Evolutionary conservation across 2,888 invertebrate species (phyloP).

Genomic region (Hypomecis atomaria): DNA sequence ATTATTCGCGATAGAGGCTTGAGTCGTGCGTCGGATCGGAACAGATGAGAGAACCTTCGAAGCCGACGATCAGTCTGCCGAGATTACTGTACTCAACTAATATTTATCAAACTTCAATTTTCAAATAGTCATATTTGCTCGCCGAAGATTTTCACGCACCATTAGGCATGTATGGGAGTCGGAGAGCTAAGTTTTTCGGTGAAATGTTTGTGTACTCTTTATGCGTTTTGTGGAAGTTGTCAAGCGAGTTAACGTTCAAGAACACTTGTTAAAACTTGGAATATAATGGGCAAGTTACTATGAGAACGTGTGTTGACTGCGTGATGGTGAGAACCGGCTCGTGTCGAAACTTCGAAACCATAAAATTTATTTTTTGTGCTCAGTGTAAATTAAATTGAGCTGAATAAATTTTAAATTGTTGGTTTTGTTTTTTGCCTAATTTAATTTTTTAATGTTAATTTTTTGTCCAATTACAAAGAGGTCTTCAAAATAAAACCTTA

Average conservation of each 20-base stretch:
- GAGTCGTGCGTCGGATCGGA: slow-evolving; percentile 13
- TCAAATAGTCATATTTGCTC: slow-evolving; percentile 52
- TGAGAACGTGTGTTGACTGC: slow-evolving; percentile 33
- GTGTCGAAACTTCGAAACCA: slow-evolving; percentile 22
- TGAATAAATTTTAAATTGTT: not conserved
- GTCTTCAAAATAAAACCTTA: too few species aligned
- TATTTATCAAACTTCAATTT: slow-evolving; percentile 53
- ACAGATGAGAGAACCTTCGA: slow-evolving; percentile 12
- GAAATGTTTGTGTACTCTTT: slow-evolving; percentile 50
- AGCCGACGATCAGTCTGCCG: slow-evolving; percentile 41
- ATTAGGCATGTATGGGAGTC: slow-evolving; percentile 57
- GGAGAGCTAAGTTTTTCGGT: slow-evolving; percentile 47
- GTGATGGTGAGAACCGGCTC: slow-evolving; percentile 31
- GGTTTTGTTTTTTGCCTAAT: too few species aligned
- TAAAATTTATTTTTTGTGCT: slow-evolving; percentile 16
- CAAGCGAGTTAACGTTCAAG: slow-evolving; percentile 45
- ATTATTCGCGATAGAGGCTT: too few species aligned
- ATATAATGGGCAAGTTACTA: slow-evolving; percentile 41
- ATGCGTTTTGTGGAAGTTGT: slow-evolving; percentile 47
- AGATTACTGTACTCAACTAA: slow-evolving; percentile 38
- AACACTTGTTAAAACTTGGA: slow-evolving; percentile 44
- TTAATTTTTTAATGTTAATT: too few species aligned
- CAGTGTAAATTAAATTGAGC: not conserved
- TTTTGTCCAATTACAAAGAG: too few species aligned
- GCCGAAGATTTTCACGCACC: slow-evolving; percentile 55